Evolutionary conservation across 2,797 vertebrate genomes (phyloP).

Genomic region (Champsocephalus esox): DNA sequence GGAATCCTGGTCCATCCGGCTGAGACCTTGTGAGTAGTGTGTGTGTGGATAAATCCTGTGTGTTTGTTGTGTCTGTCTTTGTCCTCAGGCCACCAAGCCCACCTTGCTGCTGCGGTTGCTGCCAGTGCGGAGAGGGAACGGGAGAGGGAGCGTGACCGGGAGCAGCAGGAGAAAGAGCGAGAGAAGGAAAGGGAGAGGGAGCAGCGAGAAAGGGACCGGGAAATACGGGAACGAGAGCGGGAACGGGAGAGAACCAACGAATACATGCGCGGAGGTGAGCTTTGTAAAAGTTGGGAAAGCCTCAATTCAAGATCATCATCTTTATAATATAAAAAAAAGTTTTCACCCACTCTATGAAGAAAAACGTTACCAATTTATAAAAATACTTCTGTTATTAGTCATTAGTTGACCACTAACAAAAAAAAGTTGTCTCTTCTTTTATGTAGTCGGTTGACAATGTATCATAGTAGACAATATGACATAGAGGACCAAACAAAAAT

Average conservation of each 20-base stretch:
- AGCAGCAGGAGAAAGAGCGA: slow-evolving; percentile 85
- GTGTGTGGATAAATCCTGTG: slow-evolving; percentile 18
- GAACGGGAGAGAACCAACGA: slow-evolving; percentile 77
- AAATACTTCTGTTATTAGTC: neutral
- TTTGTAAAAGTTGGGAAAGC: slow-evolving; percentile 6
- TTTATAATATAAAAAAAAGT: neutral
- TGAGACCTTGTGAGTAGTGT: neutral
- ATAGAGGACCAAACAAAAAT: neutral
- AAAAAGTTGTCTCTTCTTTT: neutral
- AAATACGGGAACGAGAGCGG: slow-evolving; percentile 78
- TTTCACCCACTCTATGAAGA: neutral
- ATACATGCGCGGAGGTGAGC: slow-evolving; percentile 92
- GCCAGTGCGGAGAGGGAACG: slow-evolving; percentile 89
- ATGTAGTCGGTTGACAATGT: neutral
- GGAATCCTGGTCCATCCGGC: slow-evolving; percentile 15
- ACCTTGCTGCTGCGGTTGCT: slow-evolving; percentile 86
- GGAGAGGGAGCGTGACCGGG: slow-evolving; percentile 85
- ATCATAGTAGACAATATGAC: too few species aligned
- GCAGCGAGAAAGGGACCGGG: slow-evolving; percentile 83
- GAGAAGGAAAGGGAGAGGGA: slow-evolving; percentile 84
- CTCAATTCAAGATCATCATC: neutral
- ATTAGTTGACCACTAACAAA: neutral
- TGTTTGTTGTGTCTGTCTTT: slow-evolving; percentile 53
- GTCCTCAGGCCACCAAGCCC: slow-evolving; percentile 89
- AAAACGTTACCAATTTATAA: neutral